These are phyloP conservation scores for Oophaga sylvatica DNA, from an alignment of 2,797 vertebrate genomes.

Conservation along the genomic window DNA sequence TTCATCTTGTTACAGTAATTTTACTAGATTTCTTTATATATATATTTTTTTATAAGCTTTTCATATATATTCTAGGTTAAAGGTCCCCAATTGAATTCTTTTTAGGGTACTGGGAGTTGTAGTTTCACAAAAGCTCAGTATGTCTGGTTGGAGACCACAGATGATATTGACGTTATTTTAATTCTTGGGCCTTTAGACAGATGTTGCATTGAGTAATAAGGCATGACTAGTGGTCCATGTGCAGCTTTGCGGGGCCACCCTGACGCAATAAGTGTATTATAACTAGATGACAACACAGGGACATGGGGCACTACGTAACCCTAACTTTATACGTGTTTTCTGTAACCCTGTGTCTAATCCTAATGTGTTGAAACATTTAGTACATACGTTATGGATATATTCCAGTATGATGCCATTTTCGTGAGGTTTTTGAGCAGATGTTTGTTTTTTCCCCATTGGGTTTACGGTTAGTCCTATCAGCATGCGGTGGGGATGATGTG, in stretches of 20 bases:
- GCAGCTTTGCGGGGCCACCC: neutral
- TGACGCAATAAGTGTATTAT: neutral
- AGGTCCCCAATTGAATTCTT: neutral
- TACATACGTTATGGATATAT: neutral
- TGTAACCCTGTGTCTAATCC: neutral
- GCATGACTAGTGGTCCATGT: neutral
- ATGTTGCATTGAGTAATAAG: neutral
- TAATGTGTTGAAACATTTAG: conserved; percentile 11
- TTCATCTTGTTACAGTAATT: neutral
- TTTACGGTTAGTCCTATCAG: neutral
- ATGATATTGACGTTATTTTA: neutral
- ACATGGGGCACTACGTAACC: neutral
- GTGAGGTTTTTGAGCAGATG: conserved; percentile 30
- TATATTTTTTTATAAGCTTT: neutral
- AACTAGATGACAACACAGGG: neutral
- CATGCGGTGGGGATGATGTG: neutral
- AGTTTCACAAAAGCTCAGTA: neutral
- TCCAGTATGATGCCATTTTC: neutral
- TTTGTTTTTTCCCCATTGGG: neutral
- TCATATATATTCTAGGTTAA: neutral
- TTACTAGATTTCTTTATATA: neutral
- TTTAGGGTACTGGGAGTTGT: neutral
- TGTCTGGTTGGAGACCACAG: neutral
- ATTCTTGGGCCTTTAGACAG: neutral
- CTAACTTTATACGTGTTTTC: neutral